A percentile compares a stretch with the other conserved stretches of the same genome.
Evolutionary conservation across 1,140 invertebrate genomes (phyloP).

Genomic region (Nylanderia fulva): DNA sequence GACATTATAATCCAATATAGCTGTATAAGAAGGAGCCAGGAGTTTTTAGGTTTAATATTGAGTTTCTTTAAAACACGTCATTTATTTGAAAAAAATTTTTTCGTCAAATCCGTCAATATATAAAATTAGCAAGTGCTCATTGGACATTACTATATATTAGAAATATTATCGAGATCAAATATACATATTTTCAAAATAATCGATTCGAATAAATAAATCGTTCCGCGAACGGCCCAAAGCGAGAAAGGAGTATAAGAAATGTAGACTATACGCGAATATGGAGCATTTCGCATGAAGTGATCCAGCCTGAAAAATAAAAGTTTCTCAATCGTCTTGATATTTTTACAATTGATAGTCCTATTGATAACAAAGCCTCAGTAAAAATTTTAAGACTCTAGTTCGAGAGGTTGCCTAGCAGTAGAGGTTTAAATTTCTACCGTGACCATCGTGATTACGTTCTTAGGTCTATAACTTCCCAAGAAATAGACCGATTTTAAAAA

Average conservation of each 20-base stretch:
- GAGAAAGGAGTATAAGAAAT: slow-evolving; percentile 63
- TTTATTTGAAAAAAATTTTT: slow-evolving; percentile 5
- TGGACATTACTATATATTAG: slow-evolving; percentile 41
- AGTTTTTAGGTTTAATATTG: slow-evolving; percentile 6
- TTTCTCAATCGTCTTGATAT: too few relatives aligned
- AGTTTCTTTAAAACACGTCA: not conserved
- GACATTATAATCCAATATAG: slow-evolving; percentile 14
- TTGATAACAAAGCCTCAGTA: too few relatives aligned
- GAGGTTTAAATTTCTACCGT: too few relatives aligned
- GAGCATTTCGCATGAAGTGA: too few relatives aligned
- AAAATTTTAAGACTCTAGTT: too few relatives aligned
- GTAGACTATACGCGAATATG: slow-evolving; percentile 30
- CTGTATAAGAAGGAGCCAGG: not conserved
- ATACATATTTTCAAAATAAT: slow-evolving; percentile 47
- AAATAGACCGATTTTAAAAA: too few relatives aligned
- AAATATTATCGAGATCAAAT: slow-evolving; percentile 69
- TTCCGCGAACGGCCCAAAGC: slow-evolving; percentile 54
- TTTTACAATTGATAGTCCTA: too few relatives aligned
- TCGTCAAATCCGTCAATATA: slow-evolving; percentile 28
- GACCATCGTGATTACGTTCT: too few relatives aligned
- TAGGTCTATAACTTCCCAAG: too few relatives aligned
- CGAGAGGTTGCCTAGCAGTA: too few relatives aligned
- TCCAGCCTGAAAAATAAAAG: too few relatives aligned
- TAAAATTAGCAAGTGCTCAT: slow-evolving; percentile 51
- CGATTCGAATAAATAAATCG: slow-evolving; percentile 43